Conservation (phyloP, 2,797 vertebrate genomes). For the Vireo griseus region DNA sequence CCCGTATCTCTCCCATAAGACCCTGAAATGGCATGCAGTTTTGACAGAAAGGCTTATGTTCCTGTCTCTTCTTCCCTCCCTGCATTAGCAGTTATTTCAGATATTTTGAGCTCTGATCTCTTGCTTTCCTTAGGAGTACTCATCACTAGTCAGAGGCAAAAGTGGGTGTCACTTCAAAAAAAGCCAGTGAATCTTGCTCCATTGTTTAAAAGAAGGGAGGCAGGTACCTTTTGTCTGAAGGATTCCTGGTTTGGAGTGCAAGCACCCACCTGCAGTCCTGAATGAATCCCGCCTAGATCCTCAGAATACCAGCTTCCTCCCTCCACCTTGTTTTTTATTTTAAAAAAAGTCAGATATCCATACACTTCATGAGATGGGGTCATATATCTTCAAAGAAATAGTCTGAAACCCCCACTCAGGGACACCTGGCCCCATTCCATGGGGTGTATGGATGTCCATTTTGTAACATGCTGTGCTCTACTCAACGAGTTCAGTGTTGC, state of each 20-base stretch:
- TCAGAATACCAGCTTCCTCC: not conserved
- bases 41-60: not conserved
- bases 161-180: not conserved
- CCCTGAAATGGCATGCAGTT: not conserved
- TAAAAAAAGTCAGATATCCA: not conserved
- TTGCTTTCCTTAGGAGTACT: not conserved
- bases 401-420: not conserved
- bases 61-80: not conserved
- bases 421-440: not conserved
- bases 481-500: not conserved
- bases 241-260: not conserved
- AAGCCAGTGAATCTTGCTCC: not conserved
- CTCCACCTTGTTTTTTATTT: not conserved
- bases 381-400: not conserved
- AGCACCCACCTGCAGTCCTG: not conserved
- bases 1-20: not conserved
- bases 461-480: not conserved
- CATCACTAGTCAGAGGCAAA: not conserved
- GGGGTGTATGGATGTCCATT: fast-evolving
- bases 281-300: not conserved
- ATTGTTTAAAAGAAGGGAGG: not conserved
- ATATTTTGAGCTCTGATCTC: not conserved
- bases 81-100: not conserved
- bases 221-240: not conserved
- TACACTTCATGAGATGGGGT: not conserved